Evolutionary conservation across 2,797 vertebrate genomes (phyloP), one percentile per base, ranked within the genome.

Genomic region (Mormyrus hasselquistii): DNA sequence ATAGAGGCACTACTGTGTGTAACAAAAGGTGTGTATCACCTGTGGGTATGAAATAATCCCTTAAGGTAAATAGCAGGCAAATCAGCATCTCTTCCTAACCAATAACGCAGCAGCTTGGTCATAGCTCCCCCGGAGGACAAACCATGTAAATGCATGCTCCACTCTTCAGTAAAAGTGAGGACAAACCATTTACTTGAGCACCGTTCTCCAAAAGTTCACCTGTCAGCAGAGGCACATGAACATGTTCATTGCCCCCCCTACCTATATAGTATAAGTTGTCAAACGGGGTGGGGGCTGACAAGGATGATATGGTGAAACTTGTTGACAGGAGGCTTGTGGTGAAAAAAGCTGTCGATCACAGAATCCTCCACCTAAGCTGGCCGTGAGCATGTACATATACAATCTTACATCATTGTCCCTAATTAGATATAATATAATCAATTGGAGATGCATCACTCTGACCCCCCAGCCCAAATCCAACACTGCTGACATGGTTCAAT

Each of bases 31-130:
- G 83, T 86, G 88, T 49, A n/a, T 59, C 34, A 89, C 41, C 73
- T 79, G 41, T 47, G 53, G 52, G 41, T 25, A 29, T 55, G 41
- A 59, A 50, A 47, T 25, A 62, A 57, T 50, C 88, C 10, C 82
- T n/a, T 34, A 47, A 85, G 57, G 79, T 85, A 85, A 89, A 89
- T 41, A 89, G 82, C 52, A 65, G 29, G 41, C 41, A 89, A 89
- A 84, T 86, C 55, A 59, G 76, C 55, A 34, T 16, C 22, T 62
- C 25, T 79, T 83, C n/a, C 44, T 88, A 79, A 79, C 34, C 73
- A 79, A 41, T 44, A 79, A 79, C 7, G 2, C 0, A 44, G 73
- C 38, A 44, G 16, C 7, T 41, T 44, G 14, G 38, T 79, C 73
- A 44, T 44, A 79, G 16, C 73, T 79, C 73, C 73, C 73, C 41